Evolutionary conservation across 2,888 invertebrate genomes (phyloP).

Genomic region (Epinotia demarniana): DNA sequence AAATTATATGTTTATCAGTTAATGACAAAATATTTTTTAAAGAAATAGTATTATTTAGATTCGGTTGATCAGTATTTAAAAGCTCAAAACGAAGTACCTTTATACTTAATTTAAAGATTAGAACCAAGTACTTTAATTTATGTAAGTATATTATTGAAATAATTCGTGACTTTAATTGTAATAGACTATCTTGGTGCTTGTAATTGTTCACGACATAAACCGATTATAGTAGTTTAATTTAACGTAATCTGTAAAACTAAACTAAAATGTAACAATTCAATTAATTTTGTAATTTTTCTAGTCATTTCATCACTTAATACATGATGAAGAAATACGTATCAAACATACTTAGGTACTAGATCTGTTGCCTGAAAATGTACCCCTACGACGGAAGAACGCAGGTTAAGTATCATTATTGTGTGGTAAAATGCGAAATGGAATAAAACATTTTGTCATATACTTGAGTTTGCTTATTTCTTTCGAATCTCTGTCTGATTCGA

Average conservation of each 20-base stretch:
- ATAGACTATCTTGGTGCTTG: too few relatives aligned
- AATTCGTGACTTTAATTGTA: not conserved
- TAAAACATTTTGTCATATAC: not conserved
- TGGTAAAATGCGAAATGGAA: not conserved
- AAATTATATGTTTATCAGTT: not conserved
- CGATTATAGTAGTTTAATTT: too few relatives aligned
- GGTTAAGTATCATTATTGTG: not conserved
- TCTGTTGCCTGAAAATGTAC: conserved; percentile 20
- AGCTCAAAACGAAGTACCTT: conserved; percentile 53
- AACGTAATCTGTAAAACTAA: too few relatives aligned
- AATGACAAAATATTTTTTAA: not conserved
- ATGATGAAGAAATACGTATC: not conserved
- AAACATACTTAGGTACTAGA: conserved; percentile 2
- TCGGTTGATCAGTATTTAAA: conserved; percentile 52
- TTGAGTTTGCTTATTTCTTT: not conserved
- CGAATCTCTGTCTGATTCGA: too few relatives aligned
- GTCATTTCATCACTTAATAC: conserved; percentile 59
- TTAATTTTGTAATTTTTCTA: conserved; percentile 53
- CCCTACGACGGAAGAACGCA: not conserved
- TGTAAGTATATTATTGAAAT: conserved; percentile 31
- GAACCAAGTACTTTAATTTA: not conserved
- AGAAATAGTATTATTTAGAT: conserved; percentile 30
- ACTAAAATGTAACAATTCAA: too few relatives aligned
- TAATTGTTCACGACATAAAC: too few relatives aligned
- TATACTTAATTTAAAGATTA: conserved; percentile 19